phyloP scores from a whole-genome alignment of 1,140 invertebrate genomes.

The Leptinotarsa texana region DNA sequence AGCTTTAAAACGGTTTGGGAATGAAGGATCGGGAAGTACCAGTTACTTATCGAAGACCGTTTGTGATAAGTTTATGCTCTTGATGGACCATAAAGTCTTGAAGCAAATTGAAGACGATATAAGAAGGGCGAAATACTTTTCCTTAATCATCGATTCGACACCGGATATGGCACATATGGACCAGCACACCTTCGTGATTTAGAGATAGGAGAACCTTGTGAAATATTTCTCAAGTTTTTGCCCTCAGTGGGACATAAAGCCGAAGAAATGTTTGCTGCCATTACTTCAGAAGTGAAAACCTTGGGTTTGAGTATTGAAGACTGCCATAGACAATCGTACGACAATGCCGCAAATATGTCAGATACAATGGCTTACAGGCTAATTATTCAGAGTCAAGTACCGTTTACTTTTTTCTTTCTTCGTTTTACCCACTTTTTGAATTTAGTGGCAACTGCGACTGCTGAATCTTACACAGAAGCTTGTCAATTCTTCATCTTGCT shows the following conservation, averaged over 20 bases:
- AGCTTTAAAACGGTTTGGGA: conserved; percentile 39
- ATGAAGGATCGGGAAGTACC: conserved; percentile 45
- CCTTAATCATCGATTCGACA: conserved; percentile 50
- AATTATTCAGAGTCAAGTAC: conserved; percentile 40
- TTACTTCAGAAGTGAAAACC: conserved; percentile 29
- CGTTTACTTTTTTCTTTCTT: conserved; percentile 40
- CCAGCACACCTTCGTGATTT: not conserved
- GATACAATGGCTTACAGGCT: conserved; percentile 52
- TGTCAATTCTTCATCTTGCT: conserved; percentile 25
- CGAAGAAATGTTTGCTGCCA: conserved; percentile 37
- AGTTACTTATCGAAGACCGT: conserved; percentile 50
- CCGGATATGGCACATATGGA: conserved; percentile 26
- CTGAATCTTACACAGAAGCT: conserved; percentile 34
- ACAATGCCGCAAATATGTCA: conserved; percentile 54
- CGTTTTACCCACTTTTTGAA: conserved; percentile 49
- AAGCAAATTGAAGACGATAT: conserved; percentile 47
- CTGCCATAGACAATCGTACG: conserved; percentile 51
- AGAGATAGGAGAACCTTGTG: not conserved
- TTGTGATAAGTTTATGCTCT: conserved; percentile 51
- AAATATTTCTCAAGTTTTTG: not conserved
- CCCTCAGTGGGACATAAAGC: conserved; percentile 34
- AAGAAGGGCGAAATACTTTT: conserved; percentile 33
- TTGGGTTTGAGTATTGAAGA: conserved; percentile 43
- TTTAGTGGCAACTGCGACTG: conserved; percentile 42
- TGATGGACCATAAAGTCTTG: conserved; percentile 36